phyloP scores from a whole-genome alignment of 35 echinoderm and acorn worm genomes.

The Ophioderma brevispina region DNA sequence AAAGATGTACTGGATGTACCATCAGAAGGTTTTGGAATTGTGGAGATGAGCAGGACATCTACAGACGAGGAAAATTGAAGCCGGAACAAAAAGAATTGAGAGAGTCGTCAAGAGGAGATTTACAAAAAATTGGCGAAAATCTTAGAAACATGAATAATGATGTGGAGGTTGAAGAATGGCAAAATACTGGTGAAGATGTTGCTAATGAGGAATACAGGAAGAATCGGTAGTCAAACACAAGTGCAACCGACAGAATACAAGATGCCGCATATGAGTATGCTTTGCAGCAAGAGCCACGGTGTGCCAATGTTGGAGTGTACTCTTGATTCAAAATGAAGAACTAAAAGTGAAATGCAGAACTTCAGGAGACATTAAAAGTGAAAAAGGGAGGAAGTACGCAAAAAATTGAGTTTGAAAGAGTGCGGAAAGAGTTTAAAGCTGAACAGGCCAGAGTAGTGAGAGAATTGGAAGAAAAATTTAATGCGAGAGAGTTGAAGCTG shows the following conservation, averaged over 20 bases:
- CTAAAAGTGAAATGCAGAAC: not conserved
- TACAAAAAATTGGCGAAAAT: no score
- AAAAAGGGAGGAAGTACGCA: not conserved
- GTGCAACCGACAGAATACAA: not conserved
- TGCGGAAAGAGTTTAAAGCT: not conserved
- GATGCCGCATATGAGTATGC: not conserved
- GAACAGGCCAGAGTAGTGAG: not conserved
- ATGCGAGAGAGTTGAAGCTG: conserved; percentile 5
- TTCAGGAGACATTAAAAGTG: not conserved
- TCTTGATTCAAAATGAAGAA: not conserved
- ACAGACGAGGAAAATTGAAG: no score
- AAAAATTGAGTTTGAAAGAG: not conserved
- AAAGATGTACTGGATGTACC: no score
- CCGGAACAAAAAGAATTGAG: no score
- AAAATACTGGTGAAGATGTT: not conserved
- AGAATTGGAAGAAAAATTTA: not conserved
- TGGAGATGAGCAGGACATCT: no score
- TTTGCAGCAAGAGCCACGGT: not conserved
- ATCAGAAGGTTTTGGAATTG: no score
- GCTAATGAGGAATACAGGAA: not conserved
- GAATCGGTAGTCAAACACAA: not conserved
- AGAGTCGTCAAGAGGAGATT: no score
- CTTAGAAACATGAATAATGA: not conserved
- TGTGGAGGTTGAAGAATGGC: not conserved
- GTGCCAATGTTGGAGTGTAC: no score